Conservation (phyloP, 2,797 vertebrate genomes). For the Tamandua tetradactyla region DNA sequence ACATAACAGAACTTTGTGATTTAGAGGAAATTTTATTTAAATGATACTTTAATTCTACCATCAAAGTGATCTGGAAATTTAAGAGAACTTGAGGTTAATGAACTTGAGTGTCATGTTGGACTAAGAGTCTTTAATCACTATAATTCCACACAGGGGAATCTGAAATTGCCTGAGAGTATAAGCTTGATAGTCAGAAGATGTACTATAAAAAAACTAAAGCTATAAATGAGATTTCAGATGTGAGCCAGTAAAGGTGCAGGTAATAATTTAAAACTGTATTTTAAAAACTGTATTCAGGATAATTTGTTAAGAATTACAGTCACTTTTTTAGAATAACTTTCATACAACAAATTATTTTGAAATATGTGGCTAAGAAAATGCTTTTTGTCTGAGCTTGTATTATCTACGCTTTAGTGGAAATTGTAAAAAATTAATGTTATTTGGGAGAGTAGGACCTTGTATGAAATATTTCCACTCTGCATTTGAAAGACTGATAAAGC, state of each 20-base stretch:
- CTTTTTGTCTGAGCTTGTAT: not conserved
- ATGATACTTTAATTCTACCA: conserved; percentile 2
- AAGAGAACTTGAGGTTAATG: not conserved
- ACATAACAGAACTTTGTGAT: not conserved
- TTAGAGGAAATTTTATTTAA: not conserved
- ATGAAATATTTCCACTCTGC: not conserved
- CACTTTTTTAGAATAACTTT: not conserved
- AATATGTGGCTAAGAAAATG: not conserved
- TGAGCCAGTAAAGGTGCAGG: not conserved
- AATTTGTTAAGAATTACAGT: conserved; percentile 6
- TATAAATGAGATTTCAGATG: not conserved
- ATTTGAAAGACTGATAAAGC: not conserved
- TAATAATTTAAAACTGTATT: not conserved
- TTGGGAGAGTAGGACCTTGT: not conserved
- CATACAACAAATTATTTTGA: conserved; percentile 11
- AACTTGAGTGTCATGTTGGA: not conserved
- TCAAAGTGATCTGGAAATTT: not conserved
- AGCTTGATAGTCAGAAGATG: not conserved
- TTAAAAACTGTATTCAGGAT: not conserved
- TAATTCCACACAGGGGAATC: not conserved
- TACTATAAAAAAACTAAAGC: not conserved
- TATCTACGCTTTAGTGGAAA: not conserved
- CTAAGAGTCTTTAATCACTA: not conserved
- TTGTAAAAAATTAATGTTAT: not conserved
- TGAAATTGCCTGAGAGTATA: not conserved